Base-by-base conservation (phyloP, 2,113 vertebrate genomes). In the Turnix velox region DNA sequence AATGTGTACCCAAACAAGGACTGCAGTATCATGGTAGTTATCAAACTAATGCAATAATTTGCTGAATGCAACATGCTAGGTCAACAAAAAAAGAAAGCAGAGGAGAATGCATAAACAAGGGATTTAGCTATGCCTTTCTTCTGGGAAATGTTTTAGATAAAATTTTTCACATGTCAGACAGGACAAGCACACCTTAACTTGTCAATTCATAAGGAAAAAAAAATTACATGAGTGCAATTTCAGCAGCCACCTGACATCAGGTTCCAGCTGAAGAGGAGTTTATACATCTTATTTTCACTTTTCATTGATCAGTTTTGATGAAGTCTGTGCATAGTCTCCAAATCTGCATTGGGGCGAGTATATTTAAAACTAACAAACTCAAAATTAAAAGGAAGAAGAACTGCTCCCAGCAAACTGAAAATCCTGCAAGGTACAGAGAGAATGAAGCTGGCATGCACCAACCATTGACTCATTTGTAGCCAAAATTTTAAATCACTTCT, bases 321-420 rank as follows among this genome's bases (percentile, higher is more conserved):
- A 94, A 84, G 63, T 24, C 79, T 78, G 40, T 46, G 71, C 67
- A 88, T 48, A 52, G 88, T 76, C 67, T 88, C n/a, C 87, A 90
- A 79, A 90, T 19, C 31, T n/a, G 33, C 33, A 84, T 12, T 66
- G 51, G 73, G 84, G 57, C 72, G 84, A 87, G 69, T 87, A 88
- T 91, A 83, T 92, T 94, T 93, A 95, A 96, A 97, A 87, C 43
- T n/a, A 89, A 58, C 91, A 88, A 95, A 94, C 94, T 96, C 79
- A 95, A 96, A 95, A 87, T 94, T 96, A 76, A 89, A 95, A 91
- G 87, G 61, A 89, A 95, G 93, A 96, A 94, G 95, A 97, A 97
- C 89, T 86, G 94, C 94, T 96, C 24, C 94, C 91, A 88, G 94
- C 80, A 96, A 96, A 94, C 57, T 80, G 79, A 91, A 88, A 91